Conservation (phyloP, 2,888 invertebrate genomes). For the Adelognathus sp. region DNA sequence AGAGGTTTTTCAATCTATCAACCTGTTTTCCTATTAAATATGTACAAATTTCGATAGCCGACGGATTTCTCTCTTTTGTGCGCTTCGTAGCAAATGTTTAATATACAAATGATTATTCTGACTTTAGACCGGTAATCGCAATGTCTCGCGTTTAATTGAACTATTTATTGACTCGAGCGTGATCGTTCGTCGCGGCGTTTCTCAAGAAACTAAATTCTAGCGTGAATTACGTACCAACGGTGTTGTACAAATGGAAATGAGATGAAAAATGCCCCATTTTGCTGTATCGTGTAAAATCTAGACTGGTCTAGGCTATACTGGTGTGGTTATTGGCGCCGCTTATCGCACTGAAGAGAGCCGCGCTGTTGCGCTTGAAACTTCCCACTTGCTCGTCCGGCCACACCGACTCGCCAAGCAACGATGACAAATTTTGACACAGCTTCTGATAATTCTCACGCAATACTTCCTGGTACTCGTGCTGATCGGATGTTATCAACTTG, state of each 20-base stretch:
- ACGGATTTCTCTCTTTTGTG: constrained; percentile 35
- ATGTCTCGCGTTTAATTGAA: constrained; percentile 42
- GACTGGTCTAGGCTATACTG: constrained; percentile 87
- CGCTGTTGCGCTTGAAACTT: constrained; percentile 88
- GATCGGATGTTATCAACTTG: constrained; percentile 93
- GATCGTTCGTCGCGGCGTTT: constrained; percentile 26
- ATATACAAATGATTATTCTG: constrained; percentile 45
- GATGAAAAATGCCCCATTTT: constrained; percentile 22
- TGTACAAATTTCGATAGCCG: constrained; percentile 38
- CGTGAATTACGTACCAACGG: constrained; percentile 16
- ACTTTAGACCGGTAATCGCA: constrained; percentile 13
- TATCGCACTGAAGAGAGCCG: constrained; percentile 90
- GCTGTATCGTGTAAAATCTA: constrained; percentile 31
- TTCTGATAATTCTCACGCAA: constrained; percentile 93
- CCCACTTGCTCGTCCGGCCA: constrained; percentile 85
- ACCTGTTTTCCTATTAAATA: constrained; percentile 32
- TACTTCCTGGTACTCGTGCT: constrained; percentile 95
- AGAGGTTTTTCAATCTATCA: no score
- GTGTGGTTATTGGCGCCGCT: constrained; percentile 91
- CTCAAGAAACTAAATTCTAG: constrained; percentile 38
- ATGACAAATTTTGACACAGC: constrained; percentile 89
- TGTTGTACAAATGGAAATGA: constrained; percentile 17
- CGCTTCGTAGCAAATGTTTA: constrained; percentile 39
- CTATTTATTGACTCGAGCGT: constrained; percentile 59
- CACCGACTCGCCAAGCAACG: constrained; percentile 88